These are phyloP conservation scores for Hecatera dysodea DNA, from an alignment of 2,888 invertebrate species.

Conservation along the genomic window DNA sequence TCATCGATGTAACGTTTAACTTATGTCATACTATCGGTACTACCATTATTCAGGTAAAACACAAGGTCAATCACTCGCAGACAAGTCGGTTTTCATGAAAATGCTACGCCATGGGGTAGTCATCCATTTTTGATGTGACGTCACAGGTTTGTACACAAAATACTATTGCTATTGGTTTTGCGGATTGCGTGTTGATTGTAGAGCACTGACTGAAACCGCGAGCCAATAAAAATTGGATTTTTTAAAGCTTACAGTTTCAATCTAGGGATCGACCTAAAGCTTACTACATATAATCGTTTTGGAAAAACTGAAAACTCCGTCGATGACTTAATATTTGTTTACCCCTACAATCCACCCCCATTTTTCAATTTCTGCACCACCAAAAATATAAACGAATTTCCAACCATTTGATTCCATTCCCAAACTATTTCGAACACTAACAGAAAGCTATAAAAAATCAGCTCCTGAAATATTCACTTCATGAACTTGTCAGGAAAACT, in stretches of 20 bases:
- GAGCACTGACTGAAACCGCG: neutral
- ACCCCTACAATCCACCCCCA: neutral
- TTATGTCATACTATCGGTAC: neutral
- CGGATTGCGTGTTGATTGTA: conserved; percentile 21
- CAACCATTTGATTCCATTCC: conserved; percentile 5
- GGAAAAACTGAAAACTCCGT: neutral
- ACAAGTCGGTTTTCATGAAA: neutral
- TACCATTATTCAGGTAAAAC: conserved; percentile 5
- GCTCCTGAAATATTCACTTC: conserved; percentile 32
- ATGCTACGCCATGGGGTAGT: neutral
- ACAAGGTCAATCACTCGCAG: conserved; percentile 12
- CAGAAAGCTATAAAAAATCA: conserved; percentile 18
- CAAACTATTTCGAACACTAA: neutral
- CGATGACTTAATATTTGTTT: neutral
- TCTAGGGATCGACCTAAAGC: no score
- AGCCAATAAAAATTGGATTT: conserved; percentile 5
- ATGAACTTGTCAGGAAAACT: conserved; percentile 42
- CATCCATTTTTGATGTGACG: conserved; percentile 4
- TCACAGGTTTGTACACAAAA: conserved; percentile 10
- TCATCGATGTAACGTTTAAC: neutral
- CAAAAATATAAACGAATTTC: neutral
- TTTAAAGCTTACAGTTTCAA: neutral
- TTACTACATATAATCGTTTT: no score
- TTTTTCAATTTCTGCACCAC: neutral
- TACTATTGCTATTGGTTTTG: conserved; percentile 34